Percentiles rank a stretch among this genome's conserved stretches.
Conservation (phyloP, 37 sponge, comb jelly and placozoan species). For the Cladorhizidae sp. region DNA sequence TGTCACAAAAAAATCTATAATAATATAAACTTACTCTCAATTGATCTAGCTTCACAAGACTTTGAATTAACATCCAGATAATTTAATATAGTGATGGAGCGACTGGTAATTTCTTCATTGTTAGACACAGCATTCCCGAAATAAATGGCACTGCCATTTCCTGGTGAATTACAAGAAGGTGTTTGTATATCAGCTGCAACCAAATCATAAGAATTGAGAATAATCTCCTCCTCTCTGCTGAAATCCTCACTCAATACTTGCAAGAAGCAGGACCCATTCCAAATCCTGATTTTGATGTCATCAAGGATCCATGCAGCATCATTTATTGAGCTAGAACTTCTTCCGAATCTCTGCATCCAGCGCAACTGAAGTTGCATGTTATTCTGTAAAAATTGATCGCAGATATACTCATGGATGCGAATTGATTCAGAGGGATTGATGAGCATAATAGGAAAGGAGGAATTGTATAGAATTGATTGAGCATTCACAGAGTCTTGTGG, state of each 20-base stretch:
- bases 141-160: no score
- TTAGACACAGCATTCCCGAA: no score
- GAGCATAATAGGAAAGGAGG: neutral
- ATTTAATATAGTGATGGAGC: no score
- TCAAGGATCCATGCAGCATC: conserved; percentile 1
- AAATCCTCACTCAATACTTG: neutral
- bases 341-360: conserved; percentile 14
- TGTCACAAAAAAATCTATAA: no score
- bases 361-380: neutral
- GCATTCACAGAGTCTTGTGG: neutral
- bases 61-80: no score
- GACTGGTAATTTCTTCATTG: no score
- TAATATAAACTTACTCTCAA: no score
- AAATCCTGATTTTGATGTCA: neutral
- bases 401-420: neutral
- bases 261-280: conserved; percentile 14
- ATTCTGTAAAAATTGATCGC: neutral
- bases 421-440: neutral
- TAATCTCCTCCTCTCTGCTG: neutral
- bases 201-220: no score
- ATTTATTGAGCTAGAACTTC: neutral
- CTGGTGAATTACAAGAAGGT: no score
- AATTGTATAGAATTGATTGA: neutral
- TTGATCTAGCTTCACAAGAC: no score
- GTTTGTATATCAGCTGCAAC: no score